Evolutionary conservation across 2,113 vertebrate species (phyloP).

Genomic region (Mixornis gularis): DNA sequence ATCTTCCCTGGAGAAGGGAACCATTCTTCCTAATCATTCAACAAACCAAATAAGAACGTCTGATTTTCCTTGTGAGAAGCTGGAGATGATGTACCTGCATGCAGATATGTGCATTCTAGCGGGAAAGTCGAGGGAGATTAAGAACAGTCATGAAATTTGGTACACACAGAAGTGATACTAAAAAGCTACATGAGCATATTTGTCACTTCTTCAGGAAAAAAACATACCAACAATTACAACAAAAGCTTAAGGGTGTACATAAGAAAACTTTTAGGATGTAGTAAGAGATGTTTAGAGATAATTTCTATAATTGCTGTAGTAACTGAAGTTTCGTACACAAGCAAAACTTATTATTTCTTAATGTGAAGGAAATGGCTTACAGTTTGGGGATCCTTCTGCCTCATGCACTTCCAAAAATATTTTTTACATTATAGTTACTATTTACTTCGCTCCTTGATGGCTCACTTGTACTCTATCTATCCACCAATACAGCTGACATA

Average conservation of each 20-base stretch:
- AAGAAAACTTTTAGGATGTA: background rate
- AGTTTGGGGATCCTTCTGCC: background rate
- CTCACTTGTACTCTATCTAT: background rate
- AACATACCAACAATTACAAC: background rate
- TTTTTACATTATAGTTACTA: background rate
- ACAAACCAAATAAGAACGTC: background rate
- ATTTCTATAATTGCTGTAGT: background rate
- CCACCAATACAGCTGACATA: background rate
- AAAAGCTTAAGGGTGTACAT: background rate
- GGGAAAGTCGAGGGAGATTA: background rate
- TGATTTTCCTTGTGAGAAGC: background rate
- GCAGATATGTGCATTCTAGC: background rate
- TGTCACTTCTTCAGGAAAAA: background rate
- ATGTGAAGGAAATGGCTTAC: background rate
- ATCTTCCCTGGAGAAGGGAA: background rate
- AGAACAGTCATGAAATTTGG: background rate
- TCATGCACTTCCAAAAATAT: background rate
- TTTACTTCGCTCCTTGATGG: background rate
- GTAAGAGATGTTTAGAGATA: background rate
- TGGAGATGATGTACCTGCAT: background rate
- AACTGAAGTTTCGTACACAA: background rate
- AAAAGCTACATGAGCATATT: background rate
- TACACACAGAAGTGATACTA: background rate
- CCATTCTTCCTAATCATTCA: background rate
- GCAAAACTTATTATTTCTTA: background rate